Base-by-base conservation (phyloP, 1,140 invertebrate genomes). In the Mercenaria mercenaria region DNA sequence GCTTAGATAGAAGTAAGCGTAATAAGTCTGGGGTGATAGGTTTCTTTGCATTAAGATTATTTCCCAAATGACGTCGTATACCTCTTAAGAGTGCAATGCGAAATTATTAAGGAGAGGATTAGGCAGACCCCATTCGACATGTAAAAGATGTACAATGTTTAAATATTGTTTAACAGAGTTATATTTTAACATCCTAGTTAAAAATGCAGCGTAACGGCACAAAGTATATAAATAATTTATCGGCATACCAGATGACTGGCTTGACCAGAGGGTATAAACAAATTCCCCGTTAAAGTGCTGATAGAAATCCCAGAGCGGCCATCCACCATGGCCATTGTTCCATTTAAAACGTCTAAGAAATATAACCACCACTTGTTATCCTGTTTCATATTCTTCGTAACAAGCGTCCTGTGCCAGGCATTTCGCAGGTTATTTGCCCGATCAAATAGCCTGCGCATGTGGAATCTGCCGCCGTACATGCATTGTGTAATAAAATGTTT, bases 141-240 rank as follows among this genome's bases (percentile, higher is more conserved):
- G 80, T 43, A 67, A 64, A 64, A 34, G 64, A 37, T 37, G 50
- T n/a, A 82, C 80, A 82, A 82, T 82, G 41, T 82, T 82, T 64
- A 61, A 15, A 82, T 82, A 82, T 64, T 82, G 56, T 64, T 82
- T 82, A 64, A 82, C 32, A 82, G 80, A 82, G 23, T 82, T 82
- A 41, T 64, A 82, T 41, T 82, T 82, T 41, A 61, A 41, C 1
- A 56, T 82, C 41, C 23, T 82, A 20, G 80, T 56, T 82, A 82
- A 43, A 29, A 64, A 82, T 11, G 80, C 80, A 59, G 80, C 50
- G 64, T 82, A 82, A 23, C 80, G 59, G 37, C 80, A 64, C 64
- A 82, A 41, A 64, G 80, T 82, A 13, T 80, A 74, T 20, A 77
- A 29, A 43, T 41, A 74, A 56, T 88, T 88, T 39, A 87, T 88